phyloP scores from a whole-genome alignment of 2,797 vertebrate genomes.

The Benthosema pterotum region DNA sequence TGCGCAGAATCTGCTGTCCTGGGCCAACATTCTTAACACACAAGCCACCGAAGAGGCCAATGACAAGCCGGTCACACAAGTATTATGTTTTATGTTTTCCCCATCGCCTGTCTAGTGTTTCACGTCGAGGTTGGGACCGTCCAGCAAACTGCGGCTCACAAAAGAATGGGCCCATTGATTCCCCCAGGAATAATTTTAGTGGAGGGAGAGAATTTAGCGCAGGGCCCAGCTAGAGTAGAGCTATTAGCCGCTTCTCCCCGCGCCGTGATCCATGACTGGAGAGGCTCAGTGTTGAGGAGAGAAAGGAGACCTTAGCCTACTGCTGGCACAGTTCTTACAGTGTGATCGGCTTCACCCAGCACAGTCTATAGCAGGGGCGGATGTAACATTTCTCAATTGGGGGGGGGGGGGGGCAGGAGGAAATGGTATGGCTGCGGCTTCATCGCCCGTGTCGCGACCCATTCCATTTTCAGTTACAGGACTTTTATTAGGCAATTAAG shows the following conservation, averaged over 20 bases:
- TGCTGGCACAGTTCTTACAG: constrained; percentile 67
- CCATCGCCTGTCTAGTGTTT: constrained; percentile 93
- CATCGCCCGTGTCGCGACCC: too few relatives aligned
- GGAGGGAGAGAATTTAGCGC: constrained; percentile 83
- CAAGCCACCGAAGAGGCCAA: constrained; percentile 79
- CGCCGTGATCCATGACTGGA: constrained; percentile 85
- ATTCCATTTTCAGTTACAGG: too few relatives aligned
- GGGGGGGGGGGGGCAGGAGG: too few relatives aligned
- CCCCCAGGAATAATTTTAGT: constrained; percentile 87
- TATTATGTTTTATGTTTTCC: constrained; percentile 98
- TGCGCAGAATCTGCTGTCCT: constrained; percentile 82
- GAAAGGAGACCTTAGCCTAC: constrained; percentile 79
- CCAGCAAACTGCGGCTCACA: constrained; percentile 82
- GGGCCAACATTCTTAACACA: constrained; percentile 83
- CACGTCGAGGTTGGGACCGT: constrained; percentile 85
- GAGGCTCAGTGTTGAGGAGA: constrained; percentile 78
- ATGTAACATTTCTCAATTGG: too few relatives aligned
- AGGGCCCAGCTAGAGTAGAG: constrained; percentile 78
- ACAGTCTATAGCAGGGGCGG: too few relatives aligned
- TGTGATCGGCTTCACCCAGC: constrained; percentile 2
- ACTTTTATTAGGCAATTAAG: too few relatives aligned
- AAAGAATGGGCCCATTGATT: constrained; percentile 89
- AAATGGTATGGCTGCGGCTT: too few relatives aligned
- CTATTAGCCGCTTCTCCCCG: constrained; percentile 85
- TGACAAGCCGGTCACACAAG: constrained; percentile 95